phyloP scores from a whole-genome alignment of 2,113 vertebrate genomes.

The Corythornis madagascariensis region DNA sequence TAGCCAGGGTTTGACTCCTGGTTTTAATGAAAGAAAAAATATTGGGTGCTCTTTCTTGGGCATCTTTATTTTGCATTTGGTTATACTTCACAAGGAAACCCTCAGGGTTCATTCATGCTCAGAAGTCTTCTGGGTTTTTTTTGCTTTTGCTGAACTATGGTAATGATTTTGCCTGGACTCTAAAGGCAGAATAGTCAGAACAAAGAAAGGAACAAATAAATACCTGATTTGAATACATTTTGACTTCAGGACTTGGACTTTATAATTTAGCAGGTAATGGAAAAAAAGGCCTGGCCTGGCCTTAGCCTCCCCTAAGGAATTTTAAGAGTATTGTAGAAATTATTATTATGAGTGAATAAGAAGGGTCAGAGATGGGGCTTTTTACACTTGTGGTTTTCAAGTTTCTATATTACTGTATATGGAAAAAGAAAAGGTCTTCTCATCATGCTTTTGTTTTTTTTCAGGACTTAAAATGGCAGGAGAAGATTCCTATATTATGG shows the following conservation, averaged over 20 bases:
- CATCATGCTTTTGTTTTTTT: slow-evolving; percentile 1
- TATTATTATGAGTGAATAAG: not conserved
- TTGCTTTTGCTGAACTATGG: not conserved
- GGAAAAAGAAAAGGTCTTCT: not conserved
- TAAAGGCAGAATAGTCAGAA: not conserved
- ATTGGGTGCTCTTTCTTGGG: not conserved
- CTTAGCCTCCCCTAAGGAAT: not conserved
- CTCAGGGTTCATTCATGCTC: not conserved
- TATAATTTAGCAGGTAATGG: not conserved
- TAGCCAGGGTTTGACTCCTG: not conserved
- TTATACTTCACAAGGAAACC: not conserved
- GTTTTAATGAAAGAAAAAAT: not conserved
- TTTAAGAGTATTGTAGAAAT: not conserved
- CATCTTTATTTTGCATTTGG: not conserved
- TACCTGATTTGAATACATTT: not conserved
- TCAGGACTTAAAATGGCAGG: slow-evolving; percentile 77
- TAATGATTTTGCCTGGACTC: not conserved
- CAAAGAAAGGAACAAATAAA: not conserved
- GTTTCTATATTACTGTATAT: not conserved
- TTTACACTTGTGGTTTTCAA: not conserved
- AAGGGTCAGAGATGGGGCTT: not conserved
- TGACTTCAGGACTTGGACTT: not conserved
- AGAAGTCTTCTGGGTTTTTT: not conserved
- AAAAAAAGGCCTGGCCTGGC: not conserved
- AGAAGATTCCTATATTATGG: slow-evolving; percentile 74